Conservation (phyloP, 2,113 vertebrate species). For the Micronisus gabar region DNA sequence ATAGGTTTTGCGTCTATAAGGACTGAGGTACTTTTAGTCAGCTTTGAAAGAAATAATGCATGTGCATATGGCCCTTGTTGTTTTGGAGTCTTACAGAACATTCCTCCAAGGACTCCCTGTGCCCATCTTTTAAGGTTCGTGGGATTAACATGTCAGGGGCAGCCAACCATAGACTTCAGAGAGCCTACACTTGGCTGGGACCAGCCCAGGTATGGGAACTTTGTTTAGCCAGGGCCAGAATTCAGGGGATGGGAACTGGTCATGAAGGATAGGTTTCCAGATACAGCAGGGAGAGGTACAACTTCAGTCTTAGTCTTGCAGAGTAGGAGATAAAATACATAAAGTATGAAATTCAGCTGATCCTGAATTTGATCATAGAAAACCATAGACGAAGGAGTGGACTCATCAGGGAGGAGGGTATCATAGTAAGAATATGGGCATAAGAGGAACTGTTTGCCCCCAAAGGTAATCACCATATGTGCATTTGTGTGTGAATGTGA, state of each 20-base stretch:
- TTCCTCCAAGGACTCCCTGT: not conserved
- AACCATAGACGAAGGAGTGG: not conserved
- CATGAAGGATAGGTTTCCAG: not conserved
- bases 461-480: not conserved
- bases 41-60: not conserved
- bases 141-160: not conserved
- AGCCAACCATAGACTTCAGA: not conserved
- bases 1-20: not conserved
- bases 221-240: not conserved
- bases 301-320: not conserved
- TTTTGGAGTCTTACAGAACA: not conserved
- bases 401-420: not conserved
- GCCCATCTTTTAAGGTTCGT: not conserved
- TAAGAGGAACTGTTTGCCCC: not conserved
- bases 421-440: not conserved
- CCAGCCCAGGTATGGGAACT: not conserved
- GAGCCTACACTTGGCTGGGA: not conserved
- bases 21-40: not conserved
- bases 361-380: not conserved
- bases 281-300: not conserved
- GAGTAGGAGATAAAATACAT: not conserved
- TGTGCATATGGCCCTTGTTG: not conserved
- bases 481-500: slow-evolving; percentile 1
- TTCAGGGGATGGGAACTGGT: not conserved
- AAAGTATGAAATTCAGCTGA: not conserved